Evolutionary conservation across 2,113 vertebrate genomes (phyloP).

Genomic region (Isurus oxyrinchus): DNA sequence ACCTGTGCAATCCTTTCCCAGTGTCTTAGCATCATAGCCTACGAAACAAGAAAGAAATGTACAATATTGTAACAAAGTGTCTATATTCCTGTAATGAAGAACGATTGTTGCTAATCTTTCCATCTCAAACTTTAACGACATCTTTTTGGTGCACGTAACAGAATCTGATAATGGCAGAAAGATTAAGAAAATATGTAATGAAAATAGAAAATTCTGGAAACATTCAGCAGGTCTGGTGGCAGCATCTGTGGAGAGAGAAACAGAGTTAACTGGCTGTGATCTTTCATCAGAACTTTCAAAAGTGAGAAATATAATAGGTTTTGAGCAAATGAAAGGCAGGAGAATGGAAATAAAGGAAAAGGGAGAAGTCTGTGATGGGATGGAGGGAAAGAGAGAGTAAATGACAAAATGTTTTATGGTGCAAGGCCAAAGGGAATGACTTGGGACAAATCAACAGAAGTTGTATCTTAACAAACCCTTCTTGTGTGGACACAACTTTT

Average conservation of each 20-base stretch:
- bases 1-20: constrained; percentile 65
- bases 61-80: background rate
- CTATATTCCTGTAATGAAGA: background rate
- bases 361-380: no score
- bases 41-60: constrained; percentile 38
- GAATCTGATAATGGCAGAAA: background rate
- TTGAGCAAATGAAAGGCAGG: no score
- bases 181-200: background rate
- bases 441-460: no score
- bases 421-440: no score
- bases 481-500: no score
- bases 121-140: background rate
- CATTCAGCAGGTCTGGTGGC: no score
- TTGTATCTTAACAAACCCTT: no score
- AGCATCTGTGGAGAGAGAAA: background rate
- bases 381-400: no score
- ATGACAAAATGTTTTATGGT: no score
- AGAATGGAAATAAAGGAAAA: no score
- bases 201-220: background rate
- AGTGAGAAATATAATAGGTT: no score
- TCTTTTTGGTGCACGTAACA: background rate
- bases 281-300: no score
- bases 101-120: background rate
- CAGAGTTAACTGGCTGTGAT: background rate
- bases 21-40: constrained; percentile 71